These are phyloP conservation scores for Dynastes tityus DNA, from an alignment of 2,888 invertebrate genomes.

Conservation along the genomic window DNA sequence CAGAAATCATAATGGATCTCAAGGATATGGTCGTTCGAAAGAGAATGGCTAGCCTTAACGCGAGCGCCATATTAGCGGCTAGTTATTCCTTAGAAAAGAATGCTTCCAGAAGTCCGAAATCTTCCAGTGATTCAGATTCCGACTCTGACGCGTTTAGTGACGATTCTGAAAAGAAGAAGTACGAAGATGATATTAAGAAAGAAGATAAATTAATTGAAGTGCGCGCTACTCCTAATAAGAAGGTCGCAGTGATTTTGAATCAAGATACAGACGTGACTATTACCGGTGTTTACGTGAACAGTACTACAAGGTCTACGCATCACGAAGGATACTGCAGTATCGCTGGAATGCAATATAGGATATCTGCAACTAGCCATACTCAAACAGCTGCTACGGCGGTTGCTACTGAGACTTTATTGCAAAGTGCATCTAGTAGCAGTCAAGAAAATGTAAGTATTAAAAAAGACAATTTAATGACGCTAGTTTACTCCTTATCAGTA, in stretches of 20 bases:
- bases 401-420: constrained; percentile 75
- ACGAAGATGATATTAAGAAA: constrained; percentile 72
- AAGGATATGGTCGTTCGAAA: constrained; percentile 92
- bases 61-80: constrained; percentile 91
- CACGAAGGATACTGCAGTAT: constrained; percentile 90
- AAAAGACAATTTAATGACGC: background rate
- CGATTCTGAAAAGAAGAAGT: constrained; percentile 71
- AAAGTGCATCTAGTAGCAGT: constrained; percentile 64
- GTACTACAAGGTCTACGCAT: constrained; percentile 82
- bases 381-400: constrained; percentile 90
- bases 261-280: constrained; percentile 92
- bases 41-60: constrained; percentile 93
- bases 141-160: constrained; percentile 71
- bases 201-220: constrained; percentile 70
- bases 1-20: constrained; percentile 83
- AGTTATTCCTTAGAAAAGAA: constrained; percentile 84
- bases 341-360: constrained; percentile 89
- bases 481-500: too few relatives aligned
- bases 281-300: constrained; percentile 87
- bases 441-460: constrained; percentile 67
- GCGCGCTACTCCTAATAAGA: constrained; percentile 72
- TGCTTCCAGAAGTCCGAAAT: constrained; percentile 72
- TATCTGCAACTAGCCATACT: constrained; percentile 89
- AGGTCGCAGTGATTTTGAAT: constrained; percentile 86
- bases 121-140: constrained; percentile 74